phyloP scores from a whole-genome alignment of 2,113 vertebrate genomes.

The Caranx melampygus region DNA sequence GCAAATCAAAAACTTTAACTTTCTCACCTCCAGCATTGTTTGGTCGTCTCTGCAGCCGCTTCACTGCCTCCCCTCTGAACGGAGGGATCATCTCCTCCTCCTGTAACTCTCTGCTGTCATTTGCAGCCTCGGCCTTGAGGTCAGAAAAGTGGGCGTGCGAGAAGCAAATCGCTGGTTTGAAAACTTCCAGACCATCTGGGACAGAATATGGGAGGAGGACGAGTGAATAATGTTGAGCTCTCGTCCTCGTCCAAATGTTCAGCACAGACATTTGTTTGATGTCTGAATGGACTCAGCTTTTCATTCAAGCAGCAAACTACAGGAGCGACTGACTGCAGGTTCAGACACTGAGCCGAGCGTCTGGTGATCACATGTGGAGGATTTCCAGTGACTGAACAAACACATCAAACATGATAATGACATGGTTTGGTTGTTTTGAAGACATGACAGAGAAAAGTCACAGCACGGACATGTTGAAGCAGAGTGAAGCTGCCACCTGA shows the following conservation, averaged over 20 bases:
- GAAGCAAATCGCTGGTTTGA: slow-evolving; percentile 14
- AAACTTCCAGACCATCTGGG: slow-evolving; percentile 51
- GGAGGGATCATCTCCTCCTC: background rate
- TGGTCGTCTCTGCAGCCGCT: background rate
- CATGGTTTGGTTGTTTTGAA: too few relatives aligned
- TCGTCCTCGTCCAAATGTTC: slow-evolving; percentile 18
- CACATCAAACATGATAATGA: too few relatives aligned
- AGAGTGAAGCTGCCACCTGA: too few relatives aligned
- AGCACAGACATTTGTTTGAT: slow-evolving; percentile 3
- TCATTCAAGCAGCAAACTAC: background rate
- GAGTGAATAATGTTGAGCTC: slow-evolving; percentile 20
- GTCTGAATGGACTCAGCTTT: background rate
- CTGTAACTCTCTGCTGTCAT: slow-evolving; percentile 11
- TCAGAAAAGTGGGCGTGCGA: slow-evolving; percentile 24
- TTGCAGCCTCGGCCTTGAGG: background rate
- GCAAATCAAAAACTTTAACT: background rate
- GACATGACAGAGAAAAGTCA: too few relatives aligned
- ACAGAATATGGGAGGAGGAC: slow-evolving; percentile 15
- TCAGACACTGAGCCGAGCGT: too few relatives aligned
- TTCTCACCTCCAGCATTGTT: slow-evolving; percentile 2
- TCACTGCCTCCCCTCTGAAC: background rate
- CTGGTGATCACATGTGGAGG: too few relatives aligned
- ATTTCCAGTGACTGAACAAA: too few relatives aligned
- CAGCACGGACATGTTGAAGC: too few relatives aligned
- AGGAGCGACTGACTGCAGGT: background rate